phyloP scores from a whole-genome alignment of 2,888 invertebrate species.

The Drosophila longiperda region DNA sequence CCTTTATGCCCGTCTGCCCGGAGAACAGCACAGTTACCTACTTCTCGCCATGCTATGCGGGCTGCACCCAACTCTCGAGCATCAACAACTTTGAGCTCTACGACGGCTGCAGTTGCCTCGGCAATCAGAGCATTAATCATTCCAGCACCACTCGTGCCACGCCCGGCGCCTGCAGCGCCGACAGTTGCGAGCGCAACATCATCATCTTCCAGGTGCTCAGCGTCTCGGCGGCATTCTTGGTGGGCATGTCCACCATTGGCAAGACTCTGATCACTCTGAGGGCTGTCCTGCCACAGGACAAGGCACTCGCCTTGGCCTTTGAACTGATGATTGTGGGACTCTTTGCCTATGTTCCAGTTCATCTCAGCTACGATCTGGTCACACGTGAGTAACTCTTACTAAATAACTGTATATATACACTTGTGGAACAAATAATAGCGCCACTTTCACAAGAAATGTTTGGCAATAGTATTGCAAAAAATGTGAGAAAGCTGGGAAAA shows the following conservation, averaged over 20 bases:
- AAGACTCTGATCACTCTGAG: slow-evolving; percentile 86
- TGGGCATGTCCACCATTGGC: slow-evolving; percentile 84
- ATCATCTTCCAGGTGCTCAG: slow-evolving; percentile 86
- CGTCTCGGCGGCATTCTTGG: slow-evolving; percentile 83
- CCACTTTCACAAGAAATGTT: background rate
- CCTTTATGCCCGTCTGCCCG: slow-evolving; percentile 89
- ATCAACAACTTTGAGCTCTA: slow-evolving; percentile 86
- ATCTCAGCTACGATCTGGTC: slow-evolving; percentile 87
- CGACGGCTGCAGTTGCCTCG: slow-evolving; percentile 86
- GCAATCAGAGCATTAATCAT: slow-evolving; percentile 63
- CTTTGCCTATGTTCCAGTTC: slow-evolving; percentile 88
- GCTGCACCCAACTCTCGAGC: slow-evolving; percentile 86
- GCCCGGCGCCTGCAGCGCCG: slow-evolving; percentile 86
- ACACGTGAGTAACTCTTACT: slow-evolving; percentile 84
- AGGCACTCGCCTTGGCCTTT: slow-evolving; percentile 87
- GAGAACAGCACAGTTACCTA: slow-evolving; percentile 86
- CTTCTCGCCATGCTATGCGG: slow-evolving; percentile 91
- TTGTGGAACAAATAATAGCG: background rate
- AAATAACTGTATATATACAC: background rate
- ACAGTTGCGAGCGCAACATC: slow-evolving; percentile 86
- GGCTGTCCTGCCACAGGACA: slow-evolving; percentile 87
- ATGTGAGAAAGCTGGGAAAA: no score
- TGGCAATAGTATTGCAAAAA: no score
- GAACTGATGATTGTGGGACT: slow-evolving; percentile 86
- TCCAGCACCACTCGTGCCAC: slow-evolving; percentile 82